A percentile compares a stretch with the other conserved stretches of the same genome.
phyloP scores from a whole-genome alignment of 2,797 vertebrate species.

The Scolopax bukidnonensis region DNA sequence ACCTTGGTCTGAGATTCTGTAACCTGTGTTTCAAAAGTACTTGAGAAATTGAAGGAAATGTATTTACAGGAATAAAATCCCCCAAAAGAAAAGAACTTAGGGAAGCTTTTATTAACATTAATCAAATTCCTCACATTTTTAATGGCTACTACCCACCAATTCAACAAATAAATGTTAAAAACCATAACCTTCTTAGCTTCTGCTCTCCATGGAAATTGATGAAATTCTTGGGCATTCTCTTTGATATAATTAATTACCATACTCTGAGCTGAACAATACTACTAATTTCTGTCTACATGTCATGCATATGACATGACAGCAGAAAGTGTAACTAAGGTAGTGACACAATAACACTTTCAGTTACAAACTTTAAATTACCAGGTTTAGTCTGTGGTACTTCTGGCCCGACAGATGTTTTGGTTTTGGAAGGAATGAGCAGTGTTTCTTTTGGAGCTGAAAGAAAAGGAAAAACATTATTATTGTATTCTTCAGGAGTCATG shows the following conservation, averaged over 20 bases:
- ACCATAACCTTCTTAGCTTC: not conserved
- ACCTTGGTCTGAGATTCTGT: not conserved
- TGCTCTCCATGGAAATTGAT: not conserved
- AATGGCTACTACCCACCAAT: not conserved
- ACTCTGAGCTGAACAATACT: not conserved
- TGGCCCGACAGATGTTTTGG: conserved; percentile 60
- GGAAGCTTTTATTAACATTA: not conserved
- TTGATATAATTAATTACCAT: not conserved
- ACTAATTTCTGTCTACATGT: not conserved
- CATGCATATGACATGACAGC: not conserved
- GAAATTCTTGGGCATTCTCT: not conserved
- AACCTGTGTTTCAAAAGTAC: not conserved
- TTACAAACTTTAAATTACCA: conserved; percentile 74
- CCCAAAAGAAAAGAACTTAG: not conserved
- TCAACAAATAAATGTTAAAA: not conserved
- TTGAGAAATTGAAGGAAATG: not conserved
- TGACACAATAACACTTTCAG: not conserved
- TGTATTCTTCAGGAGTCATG: conserved; percentile 7
- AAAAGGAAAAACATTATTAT: conserved; percentile 55
- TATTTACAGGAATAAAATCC: not conserved
- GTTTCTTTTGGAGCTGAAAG: conserved; percentile 77
- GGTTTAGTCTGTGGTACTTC: conserved; percentile 73
- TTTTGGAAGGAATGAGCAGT: conserved; percentile 68
- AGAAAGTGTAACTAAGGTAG: not conserved
- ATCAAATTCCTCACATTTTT: not conserved